phyloP scores from a whole-genome alignment of 2,797 vertebrate genomes.

The Sternarchorhynchus goeldii region DNA sequence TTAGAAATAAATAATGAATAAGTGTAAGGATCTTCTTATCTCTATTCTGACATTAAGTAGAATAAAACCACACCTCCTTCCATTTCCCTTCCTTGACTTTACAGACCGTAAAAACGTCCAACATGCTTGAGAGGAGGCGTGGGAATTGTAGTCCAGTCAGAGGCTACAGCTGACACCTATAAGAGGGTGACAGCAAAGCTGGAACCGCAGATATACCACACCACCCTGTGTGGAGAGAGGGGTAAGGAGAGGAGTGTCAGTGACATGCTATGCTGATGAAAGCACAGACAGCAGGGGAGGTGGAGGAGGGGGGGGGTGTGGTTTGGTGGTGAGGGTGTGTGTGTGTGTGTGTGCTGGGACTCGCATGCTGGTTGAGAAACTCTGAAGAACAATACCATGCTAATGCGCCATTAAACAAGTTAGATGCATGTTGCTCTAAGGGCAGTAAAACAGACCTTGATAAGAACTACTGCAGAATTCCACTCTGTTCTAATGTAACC shows the following conservation, averaged over 20 bases:
- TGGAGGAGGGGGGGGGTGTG: too few relatives aligned
- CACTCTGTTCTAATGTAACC: too few relatives aligned
- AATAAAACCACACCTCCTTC: neutral
- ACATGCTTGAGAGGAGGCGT: conserved; percentile 1
- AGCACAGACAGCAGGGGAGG: conserved; percentile 61
- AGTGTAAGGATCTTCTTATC: too few relatives aligned
- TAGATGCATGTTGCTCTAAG: too few relatives aligned
- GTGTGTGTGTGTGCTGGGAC: too few relatives aligned
- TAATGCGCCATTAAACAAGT: too few relatives aligned
- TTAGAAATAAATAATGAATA: neutral
- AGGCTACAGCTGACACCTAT: conserved; percentile 60
- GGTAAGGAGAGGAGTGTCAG: conserved; percentile 65
- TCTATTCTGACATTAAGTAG: neutral
- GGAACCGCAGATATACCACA: conserved; percentile 62
- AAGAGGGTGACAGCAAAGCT: conserved; percentile 58
- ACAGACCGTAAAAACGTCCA: neutral
- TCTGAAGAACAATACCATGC: too few relatives aligned
- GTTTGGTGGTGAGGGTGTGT: too few relatives aligned
- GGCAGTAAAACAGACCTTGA: too few relatives aligned
- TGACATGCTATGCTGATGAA: conserved; percentile 61
- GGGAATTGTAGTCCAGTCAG: neutral
- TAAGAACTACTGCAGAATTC: too few relatives aligned
- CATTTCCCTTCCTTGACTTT: too few relatives aligned
- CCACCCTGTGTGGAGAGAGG: conserved; percentile 62
- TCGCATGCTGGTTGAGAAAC: too few relatives aligned